Base-by-base conservation (phyloP, 1,140 invertebrate genomes). In the Heliconius congener region DNA sequence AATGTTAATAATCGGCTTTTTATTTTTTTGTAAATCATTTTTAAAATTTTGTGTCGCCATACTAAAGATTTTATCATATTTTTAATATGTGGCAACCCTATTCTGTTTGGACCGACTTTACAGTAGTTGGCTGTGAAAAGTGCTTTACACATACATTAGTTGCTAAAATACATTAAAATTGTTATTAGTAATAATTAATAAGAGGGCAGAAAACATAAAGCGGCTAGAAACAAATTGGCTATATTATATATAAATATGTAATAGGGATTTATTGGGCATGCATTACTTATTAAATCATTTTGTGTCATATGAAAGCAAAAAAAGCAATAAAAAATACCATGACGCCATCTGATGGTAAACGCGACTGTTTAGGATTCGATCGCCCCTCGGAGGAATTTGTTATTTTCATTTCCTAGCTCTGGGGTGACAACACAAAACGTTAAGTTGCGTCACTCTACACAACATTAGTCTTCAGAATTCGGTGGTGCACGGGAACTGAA, bases 201-300 rank as follows among this genome's bases (percentile, higher is more conserved):
- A 66, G 60, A 66, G 60, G 60, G 60, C 60, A 66, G 60, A 66
- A 66, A 30, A 66, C 16, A 46, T 46, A 16, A 66, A 66, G 5
- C 5, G 60, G 60, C 16, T 66, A 30, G 27, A 66, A 23, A 52
- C 9, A 27, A 66, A 66, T 75, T 66, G 55, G 74, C 60, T 66
- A 46, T 66, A 66, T 57, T 37, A 37, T 66, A 75, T 55, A 66
- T 23, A 30, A 57, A 66, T 60, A 70, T 50, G 60, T 30, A 39
- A 23, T 76, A 78, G 77, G 73, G 73, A 79, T 74, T 71, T 60
- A 85, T 86, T 86, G 85, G 88, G 90, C 90, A 87, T 88, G 86
- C 72, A 84, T 81, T 86, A 87, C 83, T 87, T 88, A 73, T 55
- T 27, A 16, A 46, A 60, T 23, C 27, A 30, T 30, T 66, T 30